These are phyloP conservation scores for Microcebus jonahi DNA, from an alignment of 2,113 vertebrate species.

Conservation along the genomic window DNA sequence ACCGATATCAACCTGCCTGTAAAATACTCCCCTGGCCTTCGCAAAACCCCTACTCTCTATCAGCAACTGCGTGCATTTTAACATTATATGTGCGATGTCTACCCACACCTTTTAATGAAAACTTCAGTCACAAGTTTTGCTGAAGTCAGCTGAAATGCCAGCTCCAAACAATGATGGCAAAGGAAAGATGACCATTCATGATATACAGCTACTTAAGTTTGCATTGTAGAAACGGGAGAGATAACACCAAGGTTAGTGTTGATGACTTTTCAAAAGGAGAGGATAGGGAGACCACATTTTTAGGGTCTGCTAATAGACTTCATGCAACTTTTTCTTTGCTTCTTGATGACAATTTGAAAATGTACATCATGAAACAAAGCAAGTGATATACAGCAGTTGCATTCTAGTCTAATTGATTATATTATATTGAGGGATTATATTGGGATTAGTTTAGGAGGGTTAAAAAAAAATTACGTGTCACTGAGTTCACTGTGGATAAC, in stretches of 20 bases:
- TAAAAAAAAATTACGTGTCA: slow-evolving; percentile 3
- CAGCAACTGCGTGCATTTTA: not conserved
- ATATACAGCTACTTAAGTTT: not conserved
- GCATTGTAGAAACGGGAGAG: not conserved
- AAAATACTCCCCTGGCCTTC: slow-evolving; percentile 5
- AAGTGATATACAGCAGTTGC: not conserved
- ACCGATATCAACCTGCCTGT: not conserved
- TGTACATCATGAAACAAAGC: slow-evolving; percentile 20
- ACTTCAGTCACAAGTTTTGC: slow-evolving; percentile 28
- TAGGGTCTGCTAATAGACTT: not conserved
- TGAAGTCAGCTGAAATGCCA: not conserved
- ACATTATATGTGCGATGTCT: slow-evolving; percentile 14
- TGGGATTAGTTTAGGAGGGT: not conserved
- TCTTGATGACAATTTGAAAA: slow-evolving; percentile 27
- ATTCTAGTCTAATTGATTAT: not conserved
- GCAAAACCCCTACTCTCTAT: not conserved
- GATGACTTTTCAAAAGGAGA: slow-evolving; percentile 14
- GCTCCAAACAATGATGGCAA: not conserved
- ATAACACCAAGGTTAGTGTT: not conserved
- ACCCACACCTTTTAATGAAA: not conserved
- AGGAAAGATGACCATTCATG: not conserved
- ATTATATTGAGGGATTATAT: not conserved
- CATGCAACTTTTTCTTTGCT: not conserved
- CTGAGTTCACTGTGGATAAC: slow-evolving; percentile 5
- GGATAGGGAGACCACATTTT: not conserved